Evolutionary conservation across 2,888 invertebrate genomes (phyloP).

Genomic region (Megalurothrips usitatus): DNA sequence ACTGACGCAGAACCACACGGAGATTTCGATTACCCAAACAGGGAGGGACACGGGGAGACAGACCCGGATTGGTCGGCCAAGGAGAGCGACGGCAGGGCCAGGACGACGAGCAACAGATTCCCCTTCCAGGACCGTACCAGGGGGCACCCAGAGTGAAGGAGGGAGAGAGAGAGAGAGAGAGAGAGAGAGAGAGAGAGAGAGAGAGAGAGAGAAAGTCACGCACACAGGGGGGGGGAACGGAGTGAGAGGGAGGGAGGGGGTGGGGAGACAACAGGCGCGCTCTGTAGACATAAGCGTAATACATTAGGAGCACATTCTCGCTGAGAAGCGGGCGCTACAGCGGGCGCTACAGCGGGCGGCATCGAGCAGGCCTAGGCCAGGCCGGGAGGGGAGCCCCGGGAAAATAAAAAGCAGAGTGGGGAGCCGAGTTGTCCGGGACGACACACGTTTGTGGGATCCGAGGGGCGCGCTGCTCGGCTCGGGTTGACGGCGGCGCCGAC

Average conservation of each 20-base stretch:
- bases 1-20: neutral
- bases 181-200: no score
- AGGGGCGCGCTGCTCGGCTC: no score
- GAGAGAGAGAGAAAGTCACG: no score
- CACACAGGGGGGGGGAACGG: no score
- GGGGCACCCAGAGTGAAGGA: no score
- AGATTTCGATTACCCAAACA: conserved; percentile 1
- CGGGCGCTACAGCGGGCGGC: neutral
- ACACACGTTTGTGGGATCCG: no score
- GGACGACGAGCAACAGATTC: neutral
- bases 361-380: neutral
- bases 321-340: neutral
- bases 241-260: no score
- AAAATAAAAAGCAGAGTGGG: neutral
- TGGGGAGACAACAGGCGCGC: neutral
- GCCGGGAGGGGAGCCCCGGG: neutral
- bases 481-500: no score
- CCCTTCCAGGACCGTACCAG: neutral
- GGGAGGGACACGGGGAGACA: neutral
- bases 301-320: conserved; percentile 22
- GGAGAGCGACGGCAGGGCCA: neutral
- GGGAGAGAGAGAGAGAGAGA: no score
- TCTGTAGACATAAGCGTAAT: conserved; percentile 5
- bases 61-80: neutral
- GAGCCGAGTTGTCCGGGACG: no score